phyloP scores from a whole-genome alignment of 2,113 vertebrate genomes.

The Podocnemis expansa region DNA sequence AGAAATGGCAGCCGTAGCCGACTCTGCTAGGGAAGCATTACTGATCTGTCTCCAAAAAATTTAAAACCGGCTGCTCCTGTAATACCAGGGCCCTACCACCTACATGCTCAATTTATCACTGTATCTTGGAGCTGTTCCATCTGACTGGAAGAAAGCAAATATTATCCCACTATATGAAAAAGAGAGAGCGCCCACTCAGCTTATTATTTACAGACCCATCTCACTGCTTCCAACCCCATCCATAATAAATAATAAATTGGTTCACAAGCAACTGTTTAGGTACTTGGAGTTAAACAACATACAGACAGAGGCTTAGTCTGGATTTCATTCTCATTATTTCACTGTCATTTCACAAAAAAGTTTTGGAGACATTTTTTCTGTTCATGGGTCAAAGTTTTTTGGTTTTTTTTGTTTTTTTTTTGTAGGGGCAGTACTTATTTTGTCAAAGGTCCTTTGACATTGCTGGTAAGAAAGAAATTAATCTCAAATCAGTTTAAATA shows the following conservation, averaged over 20 bases:
- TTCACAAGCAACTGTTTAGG: conserved; percentile 69
- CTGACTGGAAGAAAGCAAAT: conserved; percentile 67
- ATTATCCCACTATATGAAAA: conserved; percentile 52
- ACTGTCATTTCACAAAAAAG: conserved; percentile 40
- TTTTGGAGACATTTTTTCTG: conserved; percentile 28
- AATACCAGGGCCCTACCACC: conserved; percentile 70
- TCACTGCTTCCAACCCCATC: conserved; percentile 40
- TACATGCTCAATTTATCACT: conserved; percentile 76
- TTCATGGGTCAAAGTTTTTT: conserved; percentile 40
- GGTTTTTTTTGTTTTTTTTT: too few relatives aligned
- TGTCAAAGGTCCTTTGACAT: conserved; percentile 5
- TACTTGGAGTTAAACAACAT: conserved; percentile 61
- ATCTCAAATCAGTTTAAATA: conserved; percentile 7
- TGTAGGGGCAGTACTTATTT: conserved; percentile 22
- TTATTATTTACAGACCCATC: conserved; percentile 66
- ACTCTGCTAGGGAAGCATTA: conserved; percentile 67
- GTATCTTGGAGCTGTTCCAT: conserved; percentile 67
- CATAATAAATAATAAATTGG: conserved; percentile 68
- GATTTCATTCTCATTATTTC: conserved; percentile 59
- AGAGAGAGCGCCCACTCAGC: conserved; percentile 50
- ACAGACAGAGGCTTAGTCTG: conserved; percentile 59
- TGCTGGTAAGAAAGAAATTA: neutral
- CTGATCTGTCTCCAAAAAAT: conserved; percentile 68
- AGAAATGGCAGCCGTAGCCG: conserved; percentile 61
- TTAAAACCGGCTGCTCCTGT: conserved; percentile 70